Evolutionary conservation across 2,113 vertebrate genomes (phyloP).

Genomic region (Vanacampus margaritifer): DNA sequence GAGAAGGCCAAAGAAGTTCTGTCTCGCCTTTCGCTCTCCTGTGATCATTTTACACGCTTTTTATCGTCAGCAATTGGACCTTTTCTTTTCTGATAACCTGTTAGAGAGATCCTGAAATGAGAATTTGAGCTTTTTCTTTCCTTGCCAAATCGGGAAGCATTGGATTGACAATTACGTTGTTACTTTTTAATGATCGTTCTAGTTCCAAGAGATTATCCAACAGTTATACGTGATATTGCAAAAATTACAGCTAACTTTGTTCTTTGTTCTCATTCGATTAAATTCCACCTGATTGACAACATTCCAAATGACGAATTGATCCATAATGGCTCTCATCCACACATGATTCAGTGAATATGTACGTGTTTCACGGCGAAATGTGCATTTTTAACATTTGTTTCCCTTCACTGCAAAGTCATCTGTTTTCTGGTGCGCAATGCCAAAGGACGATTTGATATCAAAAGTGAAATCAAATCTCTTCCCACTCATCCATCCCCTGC

Average conservation of each 20-base stretch:
- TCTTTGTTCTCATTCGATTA: too few relatives aligned
- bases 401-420: neutral
- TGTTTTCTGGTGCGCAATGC: neutral
- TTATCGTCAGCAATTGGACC: neutral
- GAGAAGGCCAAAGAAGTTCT: constrained; percentile 62
- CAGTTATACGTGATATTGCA: too few relatives aligned
- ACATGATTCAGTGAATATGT: neutral
- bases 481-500: neutral
- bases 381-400: neutral
- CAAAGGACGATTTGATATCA: constrained; percentile 7
- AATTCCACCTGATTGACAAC: neutral
- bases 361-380: neutral
- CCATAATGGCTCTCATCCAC: neutral
- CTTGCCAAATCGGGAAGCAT: neutral
- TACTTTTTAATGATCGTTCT: neutral
- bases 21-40: constrained; percentile 44
- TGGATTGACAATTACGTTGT: neutral
- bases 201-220: too few relatives aligned
- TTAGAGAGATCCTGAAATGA: neutral
- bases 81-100: constrained; percentile 5
- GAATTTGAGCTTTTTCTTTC: neutral
- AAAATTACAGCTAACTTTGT: too few relatives aligned
- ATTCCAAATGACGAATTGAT: neutral
- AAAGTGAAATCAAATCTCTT: neutral
- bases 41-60: constrained; percentile 24